These are phyloP conservation scores for Tor tambroides DNA, from an alignment of 2,113 vertebrate species.

Conservation along the genomic window DNA sequence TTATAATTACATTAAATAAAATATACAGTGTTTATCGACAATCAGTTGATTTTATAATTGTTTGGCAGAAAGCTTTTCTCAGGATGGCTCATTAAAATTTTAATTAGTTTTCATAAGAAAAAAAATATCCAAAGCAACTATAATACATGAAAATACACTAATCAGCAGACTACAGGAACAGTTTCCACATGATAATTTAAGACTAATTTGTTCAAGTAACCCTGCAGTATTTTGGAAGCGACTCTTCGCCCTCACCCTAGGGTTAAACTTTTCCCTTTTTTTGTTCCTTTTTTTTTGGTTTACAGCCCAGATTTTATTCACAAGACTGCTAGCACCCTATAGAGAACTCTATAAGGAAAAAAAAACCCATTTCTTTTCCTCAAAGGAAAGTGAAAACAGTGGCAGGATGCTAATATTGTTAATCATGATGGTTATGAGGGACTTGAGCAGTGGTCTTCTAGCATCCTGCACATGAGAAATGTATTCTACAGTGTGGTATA, in stretches of 20 bases:
- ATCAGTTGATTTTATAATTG: constrained; percentile 14
- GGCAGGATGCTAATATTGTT: constrained; percentile 22
- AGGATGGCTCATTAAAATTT: constrained; percentile 17
- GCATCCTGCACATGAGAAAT: constrained; percentile 63
- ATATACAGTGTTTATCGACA: not conserved
- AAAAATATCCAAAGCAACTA: constrained; percentile 1
- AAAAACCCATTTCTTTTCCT: not conserved
- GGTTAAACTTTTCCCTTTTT: not conserved
- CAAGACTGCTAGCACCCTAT: not conserved
- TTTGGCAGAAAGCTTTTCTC: constrained; percentile 19
- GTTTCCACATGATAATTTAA: not conserved
- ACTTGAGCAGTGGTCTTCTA: constrained; percentile 15
- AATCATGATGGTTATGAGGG: constrained; percentile 19
- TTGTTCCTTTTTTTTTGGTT: not conserved
- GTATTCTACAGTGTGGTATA: constrained; percentile 63
- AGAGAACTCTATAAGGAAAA: not conserved
- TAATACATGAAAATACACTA: not conserved
- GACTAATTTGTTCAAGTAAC: constrained; percentile 23
- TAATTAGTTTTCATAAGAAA: not conserved
- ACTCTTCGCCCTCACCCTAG: not conserved
- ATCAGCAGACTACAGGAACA: constrained; percentile 2
- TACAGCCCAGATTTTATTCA: constrained; percentile 22
- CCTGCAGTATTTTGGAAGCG: not conserved
- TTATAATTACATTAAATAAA: not conserved
- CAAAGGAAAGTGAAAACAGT: constrained; percentile 1